Evolutionary conservation across 1,140 invertebrate genomes (phyloP), one percentile per base, ranked within the genome.

Genomic region (Ephestia elutella): DNA sequence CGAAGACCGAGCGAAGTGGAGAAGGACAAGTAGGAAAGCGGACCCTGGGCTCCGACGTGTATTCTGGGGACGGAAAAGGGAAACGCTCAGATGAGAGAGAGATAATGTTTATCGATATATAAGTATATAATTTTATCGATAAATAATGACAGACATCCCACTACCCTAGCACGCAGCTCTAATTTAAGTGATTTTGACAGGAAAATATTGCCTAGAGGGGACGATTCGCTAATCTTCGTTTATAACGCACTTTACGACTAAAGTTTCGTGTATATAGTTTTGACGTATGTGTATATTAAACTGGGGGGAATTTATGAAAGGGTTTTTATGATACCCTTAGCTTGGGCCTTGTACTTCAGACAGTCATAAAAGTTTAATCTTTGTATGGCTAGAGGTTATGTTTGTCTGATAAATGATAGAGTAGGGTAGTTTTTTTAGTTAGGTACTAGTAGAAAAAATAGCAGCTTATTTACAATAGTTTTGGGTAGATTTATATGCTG

Each of bases 171-270:
- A 3, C 38, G 4, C 15, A 32, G 44, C 4, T 30, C 20, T 57
- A 57, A 57, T 57, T 57, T 57, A 57, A 57, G 56, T 57, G 56
- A 57, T 57, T 57, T 57, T 49, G 38, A 49, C 48, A 49, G 17
- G 44, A 49, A 57, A 57, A 48, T 21, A 48, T 48, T 35, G 8
- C 54, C 54, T 1, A 1, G 0, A 5, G 8, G 54, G 54, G 54
- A 55, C 15, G 30, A 10, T 20, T 19, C 28, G 5, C 30, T 18
- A 21, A 54, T 54, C 51, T 55, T 9, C 38, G 38, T 44, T 44
- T 44, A 44, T 44, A 10, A 44, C n/a, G 5, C 5, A 44, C 38
- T 44, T 44, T 44, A 44, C n/a, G 38, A 44, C 38, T 32, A 44
- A 44, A 44, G 38, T 44, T 44, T 44, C 38, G 15, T 44, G 38